Conservation (phyloP, 2,113 vertebrate genomes). For the Pseudopodoces humilis region DNA sequence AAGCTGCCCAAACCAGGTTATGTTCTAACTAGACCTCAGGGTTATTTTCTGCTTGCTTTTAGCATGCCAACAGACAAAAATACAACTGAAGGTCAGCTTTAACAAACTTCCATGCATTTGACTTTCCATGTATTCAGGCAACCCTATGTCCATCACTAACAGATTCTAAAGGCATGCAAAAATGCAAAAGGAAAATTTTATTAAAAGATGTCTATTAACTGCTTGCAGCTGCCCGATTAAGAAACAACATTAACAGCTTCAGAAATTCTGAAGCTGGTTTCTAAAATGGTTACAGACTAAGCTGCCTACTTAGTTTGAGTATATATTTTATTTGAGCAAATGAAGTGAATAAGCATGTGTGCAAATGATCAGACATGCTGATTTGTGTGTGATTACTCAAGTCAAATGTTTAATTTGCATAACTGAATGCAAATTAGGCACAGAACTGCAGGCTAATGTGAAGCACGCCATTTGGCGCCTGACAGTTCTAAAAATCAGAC, state of each 20-base stretch:
- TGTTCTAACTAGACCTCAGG: constrained; percentile 11
- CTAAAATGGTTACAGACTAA: not conserved
- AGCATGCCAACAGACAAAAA: not conserved
- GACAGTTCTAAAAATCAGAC: constrained; percentile 56
- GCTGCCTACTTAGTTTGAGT: not conserved
- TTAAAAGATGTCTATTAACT: constrained; percentile 25
- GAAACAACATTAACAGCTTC: not conserved
- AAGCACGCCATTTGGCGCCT: constrained; percentile 61
- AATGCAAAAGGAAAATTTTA: constrained; percentile 1
- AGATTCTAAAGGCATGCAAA: constrained; percentile 8
- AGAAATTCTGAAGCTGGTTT: not conserved
- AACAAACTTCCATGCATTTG: not conserved
- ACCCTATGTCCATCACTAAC: not conserved
- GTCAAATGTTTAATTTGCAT: constrained; percentile 64
- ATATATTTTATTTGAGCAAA: constrained; percentile 40
- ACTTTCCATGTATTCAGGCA: constrained; percentile 25
- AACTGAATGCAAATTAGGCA: constrained; percentile 63
- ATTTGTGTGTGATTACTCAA: constrained; percentile 64
- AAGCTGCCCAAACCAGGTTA: constrained; percentile 12
- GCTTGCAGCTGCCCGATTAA: constrained; percentile 4
- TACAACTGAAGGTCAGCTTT: not conserved
- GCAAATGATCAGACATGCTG: constrained; percentile 57
- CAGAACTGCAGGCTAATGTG: constrained; percentile 53
- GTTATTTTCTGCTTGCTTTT: constrained; percentile 42
- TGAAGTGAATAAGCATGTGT: constrained; percentile 54